Conservation (phyloP, 1,140 invertebrate genomes). For the Sitobion miscanthi region DNA sequence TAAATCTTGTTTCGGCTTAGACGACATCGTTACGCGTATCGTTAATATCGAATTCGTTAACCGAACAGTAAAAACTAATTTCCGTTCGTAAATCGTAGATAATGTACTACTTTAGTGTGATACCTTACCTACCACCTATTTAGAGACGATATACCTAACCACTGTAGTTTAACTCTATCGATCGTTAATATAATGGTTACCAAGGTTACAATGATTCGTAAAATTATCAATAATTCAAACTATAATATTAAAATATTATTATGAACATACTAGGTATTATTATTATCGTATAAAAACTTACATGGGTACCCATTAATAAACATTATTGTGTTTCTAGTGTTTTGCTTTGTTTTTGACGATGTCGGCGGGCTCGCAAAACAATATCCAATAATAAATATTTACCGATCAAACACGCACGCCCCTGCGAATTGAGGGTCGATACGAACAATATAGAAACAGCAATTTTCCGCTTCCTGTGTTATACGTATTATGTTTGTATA, state of each 20-base stretch:
- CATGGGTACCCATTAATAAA: background rate
- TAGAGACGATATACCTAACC: background rate
- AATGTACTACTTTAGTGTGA: background rate
- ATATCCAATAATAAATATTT: conserved; percentile 3
- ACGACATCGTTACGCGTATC: background rate
- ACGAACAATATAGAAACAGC: background rate
- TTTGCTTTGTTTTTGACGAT: background rate
- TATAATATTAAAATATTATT: background rate
- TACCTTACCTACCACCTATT: background rate
- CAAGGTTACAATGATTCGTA: background rate
- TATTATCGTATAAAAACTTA: background rate
- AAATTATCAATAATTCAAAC: background rate
- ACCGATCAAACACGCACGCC: background rate
- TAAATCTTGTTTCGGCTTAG: background rate
- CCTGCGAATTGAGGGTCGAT: background rate
- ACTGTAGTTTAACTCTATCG: background rate
- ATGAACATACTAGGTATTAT: background rate
- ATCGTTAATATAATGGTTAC: background rate
- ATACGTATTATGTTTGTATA: background rate
- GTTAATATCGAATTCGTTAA: background rate
- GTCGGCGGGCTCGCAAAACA: background rate
- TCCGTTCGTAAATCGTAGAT: background rate
- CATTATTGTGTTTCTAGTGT: background rate
- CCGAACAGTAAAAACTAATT: too few relatives aligned
- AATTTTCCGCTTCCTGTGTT: background rate